These are phyloP conservation scores for Athalia rosae DNA, from an alignment of 2,888 invertebrate species.

Conservation along the genomic window DNA sequence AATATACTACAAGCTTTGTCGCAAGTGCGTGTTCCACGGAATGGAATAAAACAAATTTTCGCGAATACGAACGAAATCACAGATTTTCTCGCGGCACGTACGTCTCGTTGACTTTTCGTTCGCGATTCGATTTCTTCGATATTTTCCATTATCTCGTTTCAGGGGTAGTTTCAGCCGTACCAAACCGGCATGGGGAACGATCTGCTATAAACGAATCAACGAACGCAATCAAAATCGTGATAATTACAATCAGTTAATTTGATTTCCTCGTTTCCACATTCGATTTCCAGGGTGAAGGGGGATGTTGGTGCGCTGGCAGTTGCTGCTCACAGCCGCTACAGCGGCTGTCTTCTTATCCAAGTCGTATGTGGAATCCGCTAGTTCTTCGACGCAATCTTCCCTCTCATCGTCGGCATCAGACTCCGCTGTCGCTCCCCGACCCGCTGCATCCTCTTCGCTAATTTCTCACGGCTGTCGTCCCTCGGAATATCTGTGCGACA, in stretches of 20 bases:
- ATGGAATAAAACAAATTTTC: too few species aligned
- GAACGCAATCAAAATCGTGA: background rate
- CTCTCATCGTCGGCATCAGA: constrained; percentile 50
- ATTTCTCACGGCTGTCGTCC: constrained; percentile 69
- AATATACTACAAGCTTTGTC: too few species aligned
- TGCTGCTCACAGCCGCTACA: constrained; percentile 71
- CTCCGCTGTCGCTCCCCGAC: constrained; percentile 41
- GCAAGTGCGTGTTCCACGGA: too few species aligned
- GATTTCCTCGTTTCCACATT: background rate
- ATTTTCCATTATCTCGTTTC: background rate
- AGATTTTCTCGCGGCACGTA: too few species aligned
- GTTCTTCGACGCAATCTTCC: constrained; percentile 48
- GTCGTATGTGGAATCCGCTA: constrained; percentile 64
- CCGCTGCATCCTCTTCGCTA: constrained; percentile 24
- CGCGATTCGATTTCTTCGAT: too few species aligned
- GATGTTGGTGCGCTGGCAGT: constrained; percentile 72
- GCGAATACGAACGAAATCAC: too few species aligned
- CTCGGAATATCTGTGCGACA: constrained; percentile 74
- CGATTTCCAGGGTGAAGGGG: constrained; percentile 66
- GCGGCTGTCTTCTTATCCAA: constrained; percentile 64
- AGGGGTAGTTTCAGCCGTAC: too few species aligned
- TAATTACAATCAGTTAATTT: background rate
- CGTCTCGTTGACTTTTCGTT: too few species aligned
- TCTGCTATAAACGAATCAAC: background rate
- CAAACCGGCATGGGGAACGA: too few species aligned